Conservation (phyloP, 2,888 invertebrate genomes). For the Diplazon laetatorius region DNA sequence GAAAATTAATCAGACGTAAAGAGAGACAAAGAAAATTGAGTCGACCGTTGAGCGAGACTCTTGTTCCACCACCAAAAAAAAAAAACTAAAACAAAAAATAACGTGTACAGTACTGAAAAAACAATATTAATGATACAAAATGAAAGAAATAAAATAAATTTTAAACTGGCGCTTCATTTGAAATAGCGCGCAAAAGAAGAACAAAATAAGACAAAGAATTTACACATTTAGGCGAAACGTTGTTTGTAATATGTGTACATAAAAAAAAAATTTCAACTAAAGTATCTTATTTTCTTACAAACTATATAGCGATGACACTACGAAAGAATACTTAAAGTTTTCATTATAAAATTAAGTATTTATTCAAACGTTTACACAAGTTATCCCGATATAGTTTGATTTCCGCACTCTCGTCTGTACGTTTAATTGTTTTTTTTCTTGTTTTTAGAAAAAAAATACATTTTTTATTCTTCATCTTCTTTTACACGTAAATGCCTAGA, state of each 20-base stretch:
- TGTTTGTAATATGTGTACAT: slow-evolving; percentile 81
- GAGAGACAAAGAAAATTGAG: slow-evolving; percentile 30
- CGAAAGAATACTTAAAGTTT: slow-evolving; percentile 77
- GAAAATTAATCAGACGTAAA: slow-evolving; percentile 1
- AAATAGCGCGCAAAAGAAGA: slow-evolving; percentile 35
- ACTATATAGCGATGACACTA: slow-evolving; percentile 78
- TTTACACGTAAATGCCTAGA: slow-evolving; percentile 45
- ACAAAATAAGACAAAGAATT: too few species aligned
- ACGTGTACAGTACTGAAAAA: slow-evolving; percentile 41
- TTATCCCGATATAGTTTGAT: slow-evolving; percentile 77
- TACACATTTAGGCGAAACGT: slow-evolving; percentile 72
- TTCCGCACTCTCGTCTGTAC: slow-evolving; percentile 33
- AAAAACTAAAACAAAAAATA: too few species aligned
- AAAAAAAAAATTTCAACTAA: slow-evolving; percentile 78
- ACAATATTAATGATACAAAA: slow-evolving; percentile 33
- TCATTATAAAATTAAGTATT: slow-evolving; percentile 75
- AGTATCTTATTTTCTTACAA: slow-evolving; percentile 82
- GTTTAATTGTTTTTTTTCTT: slow-evolving; percentile 19
- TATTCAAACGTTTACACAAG: slow-evolving; percentile 72
- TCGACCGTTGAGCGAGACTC: slow-evolving; percentile 24
- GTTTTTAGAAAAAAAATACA: too few species aligned
- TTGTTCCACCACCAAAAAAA: too few species aligned
- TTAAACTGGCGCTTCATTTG: slow-evolving; percentile 40
- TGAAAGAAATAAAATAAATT: slow-evolving; percentile 17
- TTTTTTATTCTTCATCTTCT: too few species aligned